Evolutionary conservation across 2,113 vertebrate species (phyloP).

Genomic region (Hemiscyllium ocellatum): DNA sequence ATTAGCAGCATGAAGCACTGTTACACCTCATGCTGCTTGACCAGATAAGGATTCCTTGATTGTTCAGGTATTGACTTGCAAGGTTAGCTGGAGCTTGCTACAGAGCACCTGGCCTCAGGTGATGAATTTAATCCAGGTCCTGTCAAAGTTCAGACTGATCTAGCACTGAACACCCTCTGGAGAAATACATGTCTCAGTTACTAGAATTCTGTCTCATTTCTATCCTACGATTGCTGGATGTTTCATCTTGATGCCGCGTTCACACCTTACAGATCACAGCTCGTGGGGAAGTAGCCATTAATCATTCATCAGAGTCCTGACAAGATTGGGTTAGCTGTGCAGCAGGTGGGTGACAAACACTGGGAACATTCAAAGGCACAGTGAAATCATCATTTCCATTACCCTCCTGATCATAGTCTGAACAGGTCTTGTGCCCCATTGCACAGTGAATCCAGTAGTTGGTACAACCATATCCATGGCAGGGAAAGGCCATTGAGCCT

Average conservation of each 20-base stretch:
- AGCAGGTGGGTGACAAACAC: no score
- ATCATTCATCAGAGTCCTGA: no score
- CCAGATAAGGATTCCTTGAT: not conserved
- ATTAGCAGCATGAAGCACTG: not conserved
- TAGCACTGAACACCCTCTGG: not conserved
- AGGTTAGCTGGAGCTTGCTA: not conserved
- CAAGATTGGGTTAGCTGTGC: no score
- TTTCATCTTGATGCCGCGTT: no score
- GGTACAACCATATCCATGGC: not conserved
- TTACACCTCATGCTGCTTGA: not conserved
- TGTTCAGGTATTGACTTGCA: not conserved
- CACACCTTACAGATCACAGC: no score
- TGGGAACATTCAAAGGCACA: no score
- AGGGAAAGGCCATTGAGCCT: no score
- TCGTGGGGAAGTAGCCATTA: no score
- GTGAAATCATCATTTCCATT: no score
- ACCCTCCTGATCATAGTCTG: not conserved
- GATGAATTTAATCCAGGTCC: not conserved
- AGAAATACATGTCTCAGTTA: not conserved
- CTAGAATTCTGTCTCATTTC: not conserved
- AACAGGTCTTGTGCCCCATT: not conserved
- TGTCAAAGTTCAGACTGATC: not conserved
- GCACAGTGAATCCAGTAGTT: not conserved
- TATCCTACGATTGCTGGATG: not conserved
- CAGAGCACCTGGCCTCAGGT: not conserved